phyloP scores from a whole-genome alignment of 2,888 invertebrate genomes.

The Parnassius apollo region DNA sequence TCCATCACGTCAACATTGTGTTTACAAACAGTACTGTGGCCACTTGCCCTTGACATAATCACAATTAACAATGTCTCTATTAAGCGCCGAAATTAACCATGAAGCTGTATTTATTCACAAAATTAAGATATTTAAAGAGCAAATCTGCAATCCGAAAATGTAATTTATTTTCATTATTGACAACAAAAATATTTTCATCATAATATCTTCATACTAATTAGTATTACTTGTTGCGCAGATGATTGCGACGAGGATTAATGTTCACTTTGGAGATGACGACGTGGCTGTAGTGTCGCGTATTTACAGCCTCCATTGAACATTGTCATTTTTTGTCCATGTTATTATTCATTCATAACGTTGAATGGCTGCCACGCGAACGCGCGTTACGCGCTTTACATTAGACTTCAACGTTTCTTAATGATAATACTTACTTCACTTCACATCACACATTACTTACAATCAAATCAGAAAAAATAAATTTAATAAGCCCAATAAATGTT shows the following conservation, averaged over 20 bases:
- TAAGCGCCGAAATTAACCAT: constrained; percentile 19
- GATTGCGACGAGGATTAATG: constrained; percentile 8
- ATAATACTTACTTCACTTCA: no score
- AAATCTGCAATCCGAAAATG: not conserved
- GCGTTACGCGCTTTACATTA: constrained; percentile 45
- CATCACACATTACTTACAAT: constrained; percentile 29
- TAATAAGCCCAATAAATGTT: constrained; percentile 16
- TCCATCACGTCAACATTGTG: constrained; percentile 18
- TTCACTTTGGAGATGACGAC: constrained; percentile 21
- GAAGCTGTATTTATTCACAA: constrained; percentile 8
- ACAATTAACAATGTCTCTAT: constrained; percentile 13
- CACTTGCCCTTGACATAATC: constrained; percentile 24
- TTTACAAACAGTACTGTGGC: constrained; percentile 21
- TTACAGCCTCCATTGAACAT: constrained; percentile 28
- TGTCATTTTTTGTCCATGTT: constrained; percentile 40
- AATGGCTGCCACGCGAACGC: constrained; percentile 41
- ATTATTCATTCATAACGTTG: constrained; percentile 45
- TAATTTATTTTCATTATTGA: no score
- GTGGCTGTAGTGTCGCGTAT: constrained; percentile 16
- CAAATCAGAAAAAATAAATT: constrained; percentile 4
- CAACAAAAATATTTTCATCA: not conserved
- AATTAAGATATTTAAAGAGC: not conserved
- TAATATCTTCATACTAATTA: constrained; percentile 8
- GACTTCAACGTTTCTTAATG: constrained; percentile 53
- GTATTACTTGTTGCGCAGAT: constrained; percentile 4